Percentiles rank a stretch among this genome's conserved stretches.
Conservation (phyloP, 2,797 vertebrate genomes). For the Nannoperca obscura region DNA sequence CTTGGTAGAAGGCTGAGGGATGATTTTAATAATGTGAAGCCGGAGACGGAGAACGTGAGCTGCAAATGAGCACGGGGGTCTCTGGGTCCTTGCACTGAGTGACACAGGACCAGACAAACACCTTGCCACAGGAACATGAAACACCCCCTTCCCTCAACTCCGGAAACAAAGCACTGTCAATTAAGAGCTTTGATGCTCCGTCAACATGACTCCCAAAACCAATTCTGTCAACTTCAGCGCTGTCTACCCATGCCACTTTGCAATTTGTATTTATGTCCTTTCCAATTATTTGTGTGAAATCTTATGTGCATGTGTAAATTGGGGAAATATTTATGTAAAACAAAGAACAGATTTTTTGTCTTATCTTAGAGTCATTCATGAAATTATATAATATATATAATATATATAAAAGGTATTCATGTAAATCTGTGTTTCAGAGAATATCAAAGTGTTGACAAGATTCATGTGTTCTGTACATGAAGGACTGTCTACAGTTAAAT, state of each 20-base stretch:
- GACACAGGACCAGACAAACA: constrained; percentile 95
- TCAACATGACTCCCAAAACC: constrained; percentile 78
- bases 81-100: constrained; percentile 96
- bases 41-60: constrained; percentile 91
- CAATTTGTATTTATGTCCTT: constrained; percentile 77
- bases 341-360: constrained; percentile 13
- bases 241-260: constrained; percentile 56
- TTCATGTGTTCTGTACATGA: constrained; percentile 13
- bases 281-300: constrained; percentile 83
- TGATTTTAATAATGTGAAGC: constrained; percentile 99
- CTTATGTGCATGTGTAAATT: constrained; percentile 71
- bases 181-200: constrained; percentile 82
- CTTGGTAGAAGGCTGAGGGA: constrained; percentile 97
- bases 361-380: constrained; percentile 58
- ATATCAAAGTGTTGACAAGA: constrained; percentile 7
- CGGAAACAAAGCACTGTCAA: constrained; percentile 86
- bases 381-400: constrained; percentile 23
- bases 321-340: constrained; percentile 75
- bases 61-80: constrained; percentile 97
- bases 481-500: neutral
- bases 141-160: constrained; percentile 85
- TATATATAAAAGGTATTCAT: constrained; percentile 32
- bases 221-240: constrained; percentile 79
- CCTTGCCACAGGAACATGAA: constrained; percentile 86
- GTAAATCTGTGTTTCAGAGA: constrained; percentile 26